Conservation (phyloP, 2,113 vertebrate species). For the Telmatochromis sp. region DNA sequence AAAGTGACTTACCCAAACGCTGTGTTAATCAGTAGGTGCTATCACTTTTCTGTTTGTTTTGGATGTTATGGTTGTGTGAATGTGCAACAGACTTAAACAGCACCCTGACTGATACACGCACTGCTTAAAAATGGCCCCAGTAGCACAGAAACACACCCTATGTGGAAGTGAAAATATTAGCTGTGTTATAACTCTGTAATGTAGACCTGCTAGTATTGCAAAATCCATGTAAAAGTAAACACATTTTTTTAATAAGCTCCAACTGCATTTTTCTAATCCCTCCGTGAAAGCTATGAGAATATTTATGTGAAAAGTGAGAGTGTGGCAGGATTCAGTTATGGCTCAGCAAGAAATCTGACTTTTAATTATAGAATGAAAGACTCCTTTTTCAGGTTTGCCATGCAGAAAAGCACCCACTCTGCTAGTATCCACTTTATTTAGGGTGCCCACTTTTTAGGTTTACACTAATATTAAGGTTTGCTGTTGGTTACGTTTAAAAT, state of each 20-base stretch:
- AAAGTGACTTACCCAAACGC: constrained; percentile 15
- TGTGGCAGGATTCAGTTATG: neutral
- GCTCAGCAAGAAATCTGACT: neutral
- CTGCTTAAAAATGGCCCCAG: neutral
- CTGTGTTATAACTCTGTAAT: neutral
- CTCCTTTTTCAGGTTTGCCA: neutral
- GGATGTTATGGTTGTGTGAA: constrained; percentile 23
- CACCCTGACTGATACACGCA: neutral
- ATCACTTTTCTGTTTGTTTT: constrained; percentile 47
- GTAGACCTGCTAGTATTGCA: neutral
- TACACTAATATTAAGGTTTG: neutral
- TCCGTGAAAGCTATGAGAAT: neutral
- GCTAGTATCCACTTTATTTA: neutral
- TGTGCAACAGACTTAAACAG: neutral
- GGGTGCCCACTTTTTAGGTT: neutral
- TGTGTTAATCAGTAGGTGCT: constrained; percentile 32
- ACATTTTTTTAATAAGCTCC: neutral
- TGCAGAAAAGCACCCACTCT: neutral
- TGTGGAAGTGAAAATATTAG: neutral
- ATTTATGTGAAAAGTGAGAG: constrained; percentile 7
- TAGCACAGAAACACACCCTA: neutral
- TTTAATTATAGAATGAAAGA: neutral
- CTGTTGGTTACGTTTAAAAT: neutral
- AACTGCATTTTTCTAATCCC: constrained; percentile 18
- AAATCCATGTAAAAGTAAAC: constrained; percentile 4